Conservation (phyloP, 2,113 vertebrate genomes). For the Sisor rabdophorus region DNA sequence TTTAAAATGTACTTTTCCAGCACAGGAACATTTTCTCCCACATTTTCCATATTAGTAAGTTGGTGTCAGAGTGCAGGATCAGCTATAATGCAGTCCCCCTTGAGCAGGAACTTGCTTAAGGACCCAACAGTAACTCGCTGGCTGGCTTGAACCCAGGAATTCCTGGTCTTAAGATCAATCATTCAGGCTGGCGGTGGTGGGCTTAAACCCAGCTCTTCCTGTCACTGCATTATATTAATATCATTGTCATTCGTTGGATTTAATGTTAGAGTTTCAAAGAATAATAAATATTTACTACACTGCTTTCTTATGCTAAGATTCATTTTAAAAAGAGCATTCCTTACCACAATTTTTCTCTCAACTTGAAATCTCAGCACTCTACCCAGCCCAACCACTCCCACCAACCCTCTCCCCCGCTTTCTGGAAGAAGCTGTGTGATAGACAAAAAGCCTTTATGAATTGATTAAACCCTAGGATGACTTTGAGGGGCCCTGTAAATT, state of each 20-base stretch:
- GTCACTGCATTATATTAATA: constrained; percentile 5
- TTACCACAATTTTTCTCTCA: constrained; percentile 32
- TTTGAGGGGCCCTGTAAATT: constrained; percentile 10
- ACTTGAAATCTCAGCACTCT: constrained; percentile 14
- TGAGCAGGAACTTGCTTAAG: too few species aligned
- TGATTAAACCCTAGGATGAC: constrained; percentile 20
- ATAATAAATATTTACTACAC: constrained; percentile 8
- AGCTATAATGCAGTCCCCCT: too few species aligned
- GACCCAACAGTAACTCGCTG: too few species aligned
- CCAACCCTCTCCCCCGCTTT: background rate
- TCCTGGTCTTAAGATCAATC: too few species aligned
- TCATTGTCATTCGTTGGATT: constrained; percentile 5
- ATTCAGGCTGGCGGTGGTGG: too few species aligned
- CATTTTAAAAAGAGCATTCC: constrained; percentile 3
- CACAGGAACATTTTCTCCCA: too few species aligned
- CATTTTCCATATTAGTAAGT: too few species aligned
- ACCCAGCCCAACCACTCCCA: background rate
- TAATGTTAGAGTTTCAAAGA: background rate
- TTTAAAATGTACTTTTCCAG: too few species aligned
- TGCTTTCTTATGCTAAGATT: background rate
- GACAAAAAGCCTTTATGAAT: constrained; percentile 38
- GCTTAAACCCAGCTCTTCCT: too few species aligned
- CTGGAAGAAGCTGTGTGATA: constrained; percentile 6
- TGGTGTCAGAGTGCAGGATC: too few species aligned
- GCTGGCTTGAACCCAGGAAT: too few species aligned